A percentile compares a stretch with the other conserved stretches of the same genome.
Evolutionary conservation across 1,140 invertebrate species (phyloP).

Genomic region (Apis florea): DNA sequence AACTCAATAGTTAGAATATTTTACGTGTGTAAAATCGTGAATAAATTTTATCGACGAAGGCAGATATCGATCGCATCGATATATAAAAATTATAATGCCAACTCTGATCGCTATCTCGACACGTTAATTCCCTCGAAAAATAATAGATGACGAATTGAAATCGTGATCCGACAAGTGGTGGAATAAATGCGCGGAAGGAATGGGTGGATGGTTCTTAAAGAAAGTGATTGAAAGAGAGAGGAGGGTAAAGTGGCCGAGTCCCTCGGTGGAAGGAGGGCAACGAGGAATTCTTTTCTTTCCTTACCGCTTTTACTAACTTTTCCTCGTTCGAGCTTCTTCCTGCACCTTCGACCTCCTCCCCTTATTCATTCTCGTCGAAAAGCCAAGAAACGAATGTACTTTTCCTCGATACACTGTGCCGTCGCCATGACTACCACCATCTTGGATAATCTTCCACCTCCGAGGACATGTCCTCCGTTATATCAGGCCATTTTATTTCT

Average conservation of each 20-base stretch:
- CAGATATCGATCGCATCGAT: too few relatives aligned
- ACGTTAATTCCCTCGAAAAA: neutral
- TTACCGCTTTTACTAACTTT: neutral
- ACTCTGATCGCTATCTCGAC: neutral
- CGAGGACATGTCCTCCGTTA: constrained; percentile 48
- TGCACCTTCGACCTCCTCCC: constrained; percentile 7
- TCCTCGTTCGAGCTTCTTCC: constrained; percentile 7
- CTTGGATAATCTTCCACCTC: constrained; percentile 62
- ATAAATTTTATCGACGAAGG: too few relatives aligned
- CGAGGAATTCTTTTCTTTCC: neutral
- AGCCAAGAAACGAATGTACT: constrained; percentile 55
- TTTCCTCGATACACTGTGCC: constrained; percentile 64
- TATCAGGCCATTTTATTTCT: constrained; percentile 56
- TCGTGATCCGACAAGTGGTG: constrained; percentile 17
- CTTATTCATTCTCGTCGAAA: constrained; percentile 31
- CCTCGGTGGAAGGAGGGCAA: neutral
- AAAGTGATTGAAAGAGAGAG: constrained; percentile 17
- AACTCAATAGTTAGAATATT: too few relatives aligned
- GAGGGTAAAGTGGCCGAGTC: constrained; percentile 23
- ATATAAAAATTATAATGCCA: neutral
- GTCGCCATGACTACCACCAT: constrained; percentile 65
- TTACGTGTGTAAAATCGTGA: too few relatives aligned
- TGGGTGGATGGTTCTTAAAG: constrained; percentile 3
- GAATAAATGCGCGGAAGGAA: constrained; percentile 18
- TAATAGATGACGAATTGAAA: neutral